Base-by-base conservation (phyloP, 2,113 vertebrate species). In the Pangasianodon gigas region DNA sequence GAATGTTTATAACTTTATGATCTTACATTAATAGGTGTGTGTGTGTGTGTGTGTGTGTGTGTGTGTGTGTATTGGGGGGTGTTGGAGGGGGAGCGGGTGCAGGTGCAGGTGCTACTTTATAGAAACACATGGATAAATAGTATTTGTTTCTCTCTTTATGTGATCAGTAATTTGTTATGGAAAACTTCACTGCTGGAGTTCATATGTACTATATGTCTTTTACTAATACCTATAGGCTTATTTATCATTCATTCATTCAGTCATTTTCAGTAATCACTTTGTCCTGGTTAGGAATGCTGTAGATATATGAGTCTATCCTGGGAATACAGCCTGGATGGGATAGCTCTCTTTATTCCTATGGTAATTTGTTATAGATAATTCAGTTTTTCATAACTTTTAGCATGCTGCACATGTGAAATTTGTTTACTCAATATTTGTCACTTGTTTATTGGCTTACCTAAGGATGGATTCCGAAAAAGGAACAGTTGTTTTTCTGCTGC, bases 1-100 rank as follows among this genome's bases (percentile, higher is more conserved):
- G 96, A 96, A 95, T 95, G 95, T 94, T 95, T 93, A 84, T 90
- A 94, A 91, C 92, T 93, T 91, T 95, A 91, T 69, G 92, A 94
- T 93, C 93, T 77, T 62, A 82, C 65, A 83, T 81, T 89, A 80
- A 79, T 90, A 84, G n/a, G 26, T 67, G 9, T 26, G 41, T 74
- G 52, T 19, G 90, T 48, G 75, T 48, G 26, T 67, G 9, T 26
- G 41, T 74, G 52, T 19, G 90, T 48, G 75, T 48, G 69, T 19
- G 24, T 65, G 48, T 54, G 69, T 71, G 32, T 6, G n/a, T 18
- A 2, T n/a, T 67, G 29, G 82, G 29, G 58, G 84, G 71, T 54
- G 19, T n/a, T 44, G 51, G 2, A 82, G 16, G 69, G 81, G 87
- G 62, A n/a, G 19, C 51, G 46, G 46, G 4, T 85, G 3, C 13